phyloP scores from a whole-genome alignment of 2,113 vertebrate genomes.

The Tamias sibiricus region DNA sequence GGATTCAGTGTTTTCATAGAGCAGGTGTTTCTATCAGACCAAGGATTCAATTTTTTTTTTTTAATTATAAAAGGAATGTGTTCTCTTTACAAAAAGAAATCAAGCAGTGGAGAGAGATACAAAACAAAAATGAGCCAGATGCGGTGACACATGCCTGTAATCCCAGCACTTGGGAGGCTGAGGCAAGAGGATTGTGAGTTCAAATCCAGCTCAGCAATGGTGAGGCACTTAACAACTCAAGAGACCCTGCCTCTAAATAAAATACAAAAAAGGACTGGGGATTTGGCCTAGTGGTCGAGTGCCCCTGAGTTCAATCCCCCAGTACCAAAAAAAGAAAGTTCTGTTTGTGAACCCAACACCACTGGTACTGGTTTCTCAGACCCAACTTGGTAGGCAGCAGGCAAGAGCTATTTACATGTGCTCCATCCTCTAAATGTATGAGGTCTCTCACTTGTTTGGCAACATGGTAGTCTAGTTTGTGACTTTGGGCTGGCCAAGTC shows the following conservation, averaged over 20 bases:
- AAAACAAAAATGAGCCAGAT: neutral
- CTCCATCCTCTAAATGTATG: neutral
- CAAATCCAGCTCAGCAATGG: no score
- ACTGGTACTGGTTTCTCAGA: neutral
- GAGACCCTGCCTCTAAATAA: no score
- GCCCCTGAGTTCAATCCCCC: no score
- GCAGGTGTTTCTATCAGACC: constrained; percentile 13
- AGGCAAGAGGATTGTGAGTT: no score
- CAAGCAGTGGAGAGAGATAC: neutral
- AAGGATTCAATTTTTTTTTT: constrained; percentile 30
- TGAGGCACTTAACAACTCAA: no score
- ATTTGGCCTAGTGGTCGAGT: no score
- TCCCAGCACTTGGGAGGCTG: no score
- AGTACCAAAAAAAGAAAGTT: no score
- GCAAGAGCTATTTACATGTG: no score
- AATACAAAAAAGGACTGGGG: no score
- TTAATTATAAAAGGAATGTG: constrained; percentile 36
- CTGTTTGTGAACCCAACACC: neutral
- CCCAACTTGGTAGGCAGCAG: no score
- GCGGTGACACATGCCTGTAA: no score
- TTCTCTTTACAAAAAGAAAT: neutral
- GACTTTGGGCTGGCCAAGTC: neutral
- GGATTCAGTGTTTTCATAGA: neutral
- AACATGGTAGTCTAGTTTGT: neutral
- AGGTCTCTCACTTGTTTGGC: neutral